Percentiles rank a stretch among this genome's conserved stretches.
These are phyloP conservation scores for Orientallactaga sibirica DNA, from an alignment of 2,797 vertebrate species.

Conservation along the genomic window DNA sequence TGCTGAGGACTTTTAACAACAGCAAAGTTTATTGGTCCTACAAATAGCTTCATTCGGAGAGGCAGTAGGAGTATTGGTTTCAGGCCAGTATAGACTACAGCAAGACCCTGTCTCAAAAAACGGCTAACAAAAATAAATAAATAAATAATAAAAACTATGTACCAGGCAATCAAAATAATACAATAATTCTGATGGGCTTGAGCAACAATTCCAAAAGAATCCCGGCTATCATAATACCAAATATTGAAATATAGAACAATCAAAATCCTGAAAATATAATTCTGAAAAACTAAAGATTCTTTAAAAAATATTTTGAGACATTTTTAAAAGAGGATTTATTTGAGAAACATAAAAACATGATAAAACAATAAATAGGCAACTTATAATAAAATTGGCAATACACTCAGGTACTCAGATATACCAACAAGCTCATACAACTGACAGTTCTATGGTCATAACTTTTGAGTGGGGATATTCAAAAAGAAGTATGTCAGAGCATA, in stretches of 20 bases:
- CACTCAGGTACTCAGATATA: not conserved
- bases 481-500: not conserved
- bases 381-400: not conserved
- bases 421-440: not conserved
- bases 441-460: not conserved
- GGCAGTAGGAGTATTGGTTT: not conserved
- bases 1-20: not conserved
- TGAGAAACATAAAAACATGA: not conserved
- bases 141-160: not conserved
- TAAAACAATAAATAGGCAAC: not conserved
- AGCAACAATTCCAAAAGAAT: not conserved
- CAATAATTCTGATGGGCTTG: not conserved
- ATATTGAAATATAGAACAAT: not conserved
- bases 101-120: not conserved
- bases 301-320: not conserved
- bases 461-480: not conserved
- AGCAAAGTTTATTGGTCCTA: not conserved
- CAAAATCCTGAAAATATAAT: not conserved
- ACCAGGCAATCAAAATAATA: not conserved
- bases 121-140: not conserved
- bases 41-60: not conserved
- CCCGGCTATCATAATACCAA: not conserved
- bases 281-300: not conserved
- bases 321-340: not conserved
- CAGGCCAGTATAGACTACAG: not conserved